Conservation (phyloP, 2,797 vertebrate species). For the Erithacus rubecula region DNA sequence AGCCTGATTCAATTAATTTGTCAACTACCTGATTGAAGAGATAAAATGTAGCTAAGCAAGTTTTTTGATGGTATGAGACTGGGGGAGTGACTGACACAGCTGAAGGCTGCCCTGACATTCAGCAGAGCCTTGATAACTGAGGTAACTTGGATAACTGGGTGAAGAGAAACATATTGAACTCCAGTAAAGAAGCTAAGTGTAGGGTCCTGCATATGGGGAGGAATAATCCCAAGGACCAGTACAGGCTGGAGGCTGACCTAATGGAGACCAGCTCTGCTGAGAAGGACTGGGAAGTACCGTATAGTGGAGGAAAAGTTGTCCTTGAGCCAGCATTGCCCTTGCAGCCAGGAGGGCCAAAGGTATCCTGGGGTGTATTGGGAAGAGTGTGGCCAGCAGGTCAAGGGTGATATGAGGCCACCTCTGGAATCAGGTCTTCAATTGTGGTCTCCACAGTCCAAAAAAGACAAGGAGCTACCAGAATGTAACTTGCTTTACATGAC, state of each 20-base stretch:
- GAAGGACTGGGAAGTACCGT: too few species aligned
- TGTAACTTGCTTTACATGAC: neutral
- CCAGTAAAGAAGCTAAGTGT: neutral
- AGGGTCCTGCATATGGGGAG: neutral
- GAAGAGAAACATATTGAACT: neutral
- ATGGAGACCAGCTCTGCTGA: neutral
- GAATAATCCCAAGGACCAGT: neutral
- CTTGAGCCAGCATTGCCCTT: neutral
- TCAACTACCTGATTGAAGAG: neutral
- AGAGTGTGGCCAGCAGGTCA: neutral
- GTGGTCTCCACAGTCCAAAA: neutral
- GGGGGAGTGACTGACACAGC: too few species aligned
- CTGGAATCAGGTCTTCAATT: rapidly evolving
- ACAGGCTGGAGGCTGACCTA: neutral
- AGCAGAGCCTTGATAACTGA: neutral
- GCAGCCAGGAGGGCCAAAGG: rapidly evolving
- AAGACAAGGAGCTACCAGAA: neutral
- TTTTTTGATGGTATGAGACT: neutral
- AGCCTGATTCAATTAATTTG: neutral
- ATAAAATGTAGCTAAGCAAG: neutral
- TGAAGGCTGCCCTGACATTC: neutral
- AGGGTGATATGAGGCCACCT: neutral
- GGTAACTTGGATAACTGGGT: neutral
- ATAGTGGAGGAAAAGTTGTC: neutral
- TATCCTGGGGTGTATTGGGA: neutral